These are phyloP conservation scores for Heliocidaris erythrogramma DNA, from an alignment of 35 echinoderm and acorn worm genomes.

Conservation along the genomic window DNA sequence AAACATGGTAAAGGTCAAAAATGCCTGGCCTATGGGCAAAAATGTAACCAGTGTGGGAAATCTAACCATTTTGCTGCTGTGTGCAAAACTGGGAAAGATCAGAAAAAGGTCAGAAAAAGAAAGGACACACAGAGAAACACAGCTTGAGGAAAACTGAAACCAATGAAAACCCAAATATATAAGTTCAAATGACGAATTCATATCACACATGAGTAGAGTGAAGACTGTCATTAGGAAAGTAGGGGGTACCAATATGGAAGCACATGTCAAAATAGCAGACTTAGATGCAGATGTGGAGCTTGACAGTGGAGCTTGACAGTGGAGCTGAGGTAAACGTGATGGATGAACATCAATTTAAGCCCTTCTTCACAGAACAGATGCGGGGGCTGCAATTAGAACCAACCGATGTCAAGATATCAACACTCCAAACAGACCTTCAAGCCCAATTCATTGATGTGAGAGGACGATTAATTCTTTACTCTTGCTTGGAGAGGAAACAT, in stretches of 20 bases:
- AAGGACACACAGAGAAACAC: neutral
- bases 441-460: conserved; percentile 46
- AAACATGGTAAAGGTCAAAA: conserved; percentile 15
- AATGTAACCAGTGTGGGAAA: conserved; percentile 42
- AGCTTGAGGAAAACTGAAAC: conserved; percentile 37
- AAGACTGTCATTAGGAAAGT: conserved; percentile 4
- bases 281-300: conserved; percentile 30
- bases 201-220: neutral
- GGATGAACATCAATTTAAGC: conserved; percentile 53
- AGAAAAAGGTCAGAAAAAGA: neutral
- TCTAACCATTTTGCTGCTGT: conserved; percentile 61
- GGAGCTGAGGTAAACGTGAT: conserved; percentile 68
- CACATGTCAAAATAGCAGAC: neutral
- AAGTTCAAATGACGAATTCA: conserved; percentile 20
- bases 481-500: conserved; percentile 44
- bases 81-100: conserved; percentile 44
- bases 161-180: neutral
- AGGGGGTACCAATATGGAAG: neutral
- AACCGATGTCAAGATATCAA: neutral
- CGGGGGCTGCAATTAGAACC: neutral
- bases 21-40: conserved; percentile 61
- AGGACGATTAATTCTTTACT: conserved; percentile 61
- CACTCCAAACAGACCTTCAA: conserved; percentile 3
- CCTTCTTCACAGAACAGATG: neutral
- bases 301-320: conserved; percentile 14